A percentile compares a stretch with the other conserved stretches of the same genome.
Conservation (phyloP, 2,113 vertebrate genomes). For the Grammomys dolichurus region DNA sequence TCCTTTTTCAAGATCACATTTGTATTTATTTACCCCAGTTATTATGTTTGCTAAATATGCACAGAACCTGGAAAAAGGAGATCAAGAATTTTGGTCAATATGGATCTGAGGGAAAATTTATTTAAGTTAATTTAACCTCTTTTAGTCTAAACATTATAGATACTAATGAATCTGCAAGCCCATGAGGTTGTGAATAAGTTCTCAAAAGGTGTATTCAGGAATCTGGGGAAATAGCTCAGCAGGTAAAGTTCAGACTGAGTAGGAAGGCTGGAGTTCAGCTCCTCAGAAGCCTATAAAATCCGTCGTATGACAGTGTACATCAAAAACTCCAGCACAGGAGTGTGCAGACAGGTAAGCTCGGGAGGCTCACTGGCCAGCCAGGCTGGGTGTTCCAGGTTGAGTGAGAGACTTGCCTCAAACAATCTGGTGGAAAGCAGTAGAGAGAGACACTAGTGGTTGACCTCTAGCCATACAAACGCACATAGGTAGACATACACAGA, state of each 20-base stretch:
- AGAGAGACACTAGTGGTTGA: background rate
- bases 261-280: background rate
- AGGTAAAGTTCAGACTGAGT: background rate
- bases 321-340: background rate
- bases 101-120: background rate
- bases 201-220: background rate
- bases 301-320: too few relatives aligned
- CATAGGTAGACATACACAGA: background rate
- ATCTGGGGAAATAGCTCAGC: background rate
- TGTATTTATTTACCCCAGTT: background rate
- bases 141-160: background rate
- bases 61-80: background rate
- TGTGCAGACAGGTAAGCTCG: background rate
- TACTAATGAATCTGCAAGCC: background rate
- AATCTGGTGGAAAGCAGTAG: background rate
- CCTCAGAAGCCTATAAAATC: background rate
- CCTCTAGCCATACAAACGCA: too few relatives aligned
- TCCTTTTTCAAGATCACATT: background rate
- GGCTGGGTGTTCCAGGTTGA: background rate
- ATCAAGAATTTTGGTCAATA: background rate
- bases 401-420: background rate
- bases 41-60: constrained; percentile 1
- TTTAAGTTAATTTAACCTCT: background rate
- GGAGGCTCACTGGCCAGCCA: background rate
- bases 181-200: background rate